Conservation (phyloP, 2,888 invertebrate genomes). For the Melanargia galathea region DNA sequence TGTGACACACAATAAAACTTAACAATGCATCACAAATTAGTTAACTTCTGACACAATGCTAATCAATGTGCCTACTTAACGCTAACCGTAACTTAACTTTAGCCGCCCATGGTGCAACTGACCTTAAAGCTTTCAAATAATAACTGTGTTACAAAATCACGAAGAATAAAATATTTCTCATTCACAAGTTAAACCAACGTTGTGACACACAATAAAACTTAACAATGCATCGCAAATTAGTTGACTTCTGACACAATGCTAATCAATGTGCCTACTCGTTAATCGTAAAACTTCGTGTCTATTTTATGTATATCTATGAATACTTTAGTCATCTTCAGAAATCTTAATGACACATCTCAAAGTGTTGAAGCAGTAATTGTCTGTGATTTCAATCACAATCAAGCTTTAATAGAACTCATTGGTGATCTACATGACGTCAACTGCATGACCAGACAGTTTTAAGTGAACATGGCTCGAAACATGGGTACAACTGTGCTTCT, state of each 20-base stretch:
- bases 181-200: conserved; percentile 5
- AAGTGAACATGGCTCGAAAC: too few relatives aligned
- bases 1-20: conserved; percentile 12
- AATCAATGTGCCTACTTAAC: not conserved
- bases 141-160: not conserved
- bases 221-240: conserved; percentile 26
- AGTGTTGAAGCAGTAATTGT: conserved; percentile 4
- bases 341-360: conserved; percentile 16
- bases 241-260: conserved; percentile 11
- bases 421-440: conserved; percentile 15
- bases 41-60: conserved; percentile 10
- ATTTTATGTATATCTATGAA: not conserved
- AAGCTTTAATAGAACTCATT: conserved; percentile 20
- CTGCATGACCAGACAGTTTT: not conserved
- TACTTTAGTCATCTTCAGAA: not conserved
- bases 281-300: not conserved
- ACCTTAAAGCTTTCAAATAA: not conserved
- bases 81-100: not conserved
- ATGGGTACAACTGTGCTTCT: too few relatives aligned
- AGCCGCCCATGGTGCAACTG: too few relatives aligned
- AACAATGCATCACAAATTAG: conserved; percentile 26
- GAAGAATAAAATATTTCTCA: conserved; percentile 4
- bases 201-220: conserved; percentile 12
- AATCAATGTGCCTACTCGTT: conserved; percentile 1
- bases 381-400: conserved; percentile 30